Percentiles rank a stretch among this genome's conserved stretches.
phyloP scores from a whole-genome alignment of 2,888 invertebrate genomes.

The Chelonus formosanus region DNA sequence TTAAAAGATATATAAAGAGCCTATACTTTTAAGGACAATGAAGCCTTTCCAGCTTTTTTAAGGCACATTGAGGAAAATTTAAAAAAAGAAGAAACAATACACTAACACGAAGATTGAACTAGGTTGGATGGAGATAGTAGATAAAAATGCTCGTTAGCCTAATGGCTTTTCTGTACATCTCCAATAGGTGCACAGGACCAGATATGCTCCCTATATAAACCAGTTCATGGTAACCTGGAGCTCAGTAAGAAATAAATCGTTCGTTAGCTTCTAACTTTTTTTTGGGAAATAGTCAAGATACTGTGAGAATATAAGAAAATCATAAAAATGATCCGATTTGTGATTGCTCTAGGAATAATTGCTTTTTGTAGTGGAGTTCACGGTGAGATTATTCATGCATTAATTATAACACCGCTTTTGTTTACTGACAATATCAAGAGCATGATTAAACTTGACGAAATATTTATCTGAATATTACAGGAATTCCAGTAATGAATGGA shows the following conservation, averaged over 20 bases:
- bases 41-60: constrained; percentile 20
- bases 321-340: no score
- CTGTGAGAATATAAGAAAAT: no score
- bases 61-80: constrained; percentile 16
- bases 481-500: constrained; percentile 23
- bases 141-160: constrained; percentile 34
- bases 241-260: constrained; percentile 12
- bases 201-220: constrained; percentile 27
- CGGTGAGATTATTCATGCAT: not conserved
- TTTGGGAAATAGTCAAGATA: not conserved
- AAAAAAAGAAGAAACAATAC: constrained; percentile 20
- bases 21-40: constrained; percentile 4
- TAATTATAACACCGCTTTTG: no score
- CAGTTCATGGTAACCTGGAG: constrained; percentile 16
- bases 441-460: not conserved
- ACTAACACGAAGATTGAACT: constrained; percentile 26
- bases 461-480: constrained; percentile 19
- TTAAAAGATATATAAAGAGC: not conserved
- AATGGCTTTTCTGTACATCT: constrained; percentile 30
- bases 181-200: constrained; percentile 14
- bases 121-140: constrained; percentile 30
- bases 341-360: no score
- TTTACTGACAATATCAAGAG: no score
- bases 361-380: not conserved
- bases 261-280: constrained; percentile 1